Percentiles rank a stretch among this genome's conserved stretches.
Conservation (phyloP, 2,797 vertebrate genomes). For the Carapus acus region DNA sequence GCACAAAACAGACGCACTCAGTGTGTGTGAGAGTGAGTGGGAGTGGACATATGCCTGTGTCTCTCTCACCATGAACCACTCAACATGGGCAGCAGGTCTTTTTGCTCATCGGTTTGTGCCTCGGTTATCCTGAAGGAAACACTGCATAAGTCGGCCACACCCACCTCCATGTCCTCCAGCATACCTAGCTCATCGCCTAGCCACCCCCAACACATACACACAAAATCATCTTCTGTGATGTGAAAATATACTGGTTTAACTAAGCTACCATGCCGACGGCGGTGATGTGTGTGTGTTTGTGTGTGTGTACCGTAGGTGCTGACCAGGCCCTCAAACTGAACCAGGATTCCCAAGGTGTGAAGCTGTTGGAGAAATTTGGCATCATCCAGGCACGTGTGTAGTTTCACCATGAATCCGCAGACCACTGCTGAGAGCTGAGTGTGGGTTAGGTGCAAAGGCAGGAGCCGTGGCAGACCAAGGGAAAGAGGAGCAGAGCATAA, state of each 20-base stretch:
- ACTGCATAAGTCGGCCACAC: slow-evolving; percentile 82
- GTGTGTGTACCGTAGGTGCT: slow-evolving; percentile 87
- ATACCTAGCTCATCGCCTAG: slow-evolving; percentile 91
- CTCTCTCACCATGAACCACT: slow-evolving; percentile 65
- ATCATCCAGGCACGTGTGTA: slow-evolving; percentile 77
- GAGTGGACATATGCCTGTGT: no score
- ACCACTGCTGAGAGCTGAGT: slow-evolving; percentile 81
- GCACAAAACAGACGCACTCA: background rate
- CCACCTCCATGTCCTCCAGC: slow-evolving; percentile 94
- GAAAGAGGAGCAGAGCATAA: no score
- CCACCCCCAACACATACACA: slow-evolving; percentile 19
- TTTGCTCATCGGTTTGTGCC: slow-evolving; percentile 70
- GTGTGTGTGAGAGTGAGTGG: background rate
- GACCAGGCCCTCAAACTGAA: slow-evolving; percentile 88
- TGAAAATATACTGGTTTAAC: no score
- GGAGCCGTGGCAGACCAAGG: no score
- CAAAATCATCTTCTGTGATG: no score
- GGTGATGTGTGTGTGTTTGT: slow-evolving; percentile 31
- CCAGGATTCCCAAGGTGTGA: slow-evolving; percentile 79
- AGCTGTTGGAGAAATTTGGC: slow-evolving; percentile 84
- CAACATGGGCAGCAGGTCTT: slow-evolving; percentile 79
- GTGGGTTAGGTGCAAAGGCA: background rate
- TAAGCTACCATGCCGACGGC: no score
- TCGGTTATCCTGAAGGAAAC: slow-evolving; percentile 83
- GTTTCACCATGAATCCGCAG: slow-evolving; percentile 84